These are phyloP conservation scores for Crypturellus tataupa DNA, from an alignment of 2,797 vertebrate species.

Conservation along the genomic window DNA sequence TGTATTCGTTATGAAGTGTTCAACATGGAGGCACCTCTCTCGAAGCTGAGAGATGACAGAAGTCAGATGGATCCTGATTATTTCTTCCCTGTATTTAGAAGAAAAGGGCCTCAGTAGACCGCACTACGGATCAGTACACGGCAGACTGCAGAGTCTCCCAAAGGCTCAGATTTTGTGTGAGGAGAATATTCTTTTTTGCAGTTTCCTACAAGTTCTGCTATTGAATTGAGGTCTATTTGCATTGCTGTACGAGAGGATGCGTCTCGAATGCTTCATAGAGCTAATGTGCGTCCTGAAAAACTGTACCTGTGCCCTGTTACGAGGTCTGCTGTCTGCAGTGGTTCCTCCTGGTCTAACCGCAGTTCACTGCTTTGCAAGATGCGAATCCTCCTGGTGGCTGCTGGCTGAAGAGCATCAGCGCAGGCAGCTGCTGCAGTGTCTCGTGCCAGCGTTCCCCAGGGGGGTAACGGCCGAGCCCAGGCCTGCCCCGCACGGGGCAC, in stretches of 20 bases:
- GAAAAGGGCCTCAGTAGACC: neutral
- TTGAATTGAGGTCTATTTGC: neutral
- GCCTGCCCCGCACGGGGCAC: fast-evolving
- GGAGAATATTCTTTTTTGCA: neutral
- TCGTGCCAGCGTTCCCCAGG: fast-evolving
- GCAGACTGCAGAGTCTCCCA: neutral
- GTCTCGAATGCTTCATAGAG: neutral
- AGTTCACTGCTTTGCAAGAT: neutral
- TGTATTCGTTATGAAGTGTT: neutral
- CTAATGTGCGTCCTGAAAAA: neutral
- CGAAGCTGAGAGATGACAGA: neutral
- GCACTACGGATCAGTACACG: neutral
- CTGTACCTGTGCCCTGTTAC: neutral
- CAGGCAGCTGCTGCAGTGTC: neutral
- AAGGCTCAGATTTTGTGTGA: neutral
- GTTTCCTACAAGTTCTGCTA: neutral
- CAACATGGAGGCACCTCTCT: neutral
- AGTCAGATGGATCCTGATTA: neutral
- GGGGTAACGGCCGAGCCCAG: neutral
- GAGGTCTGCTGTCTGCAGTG: neutral
- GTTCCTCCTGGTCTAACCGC: neutral
- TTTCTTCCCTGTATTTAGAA: neutral
- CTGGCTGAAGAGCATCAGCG: neutral
- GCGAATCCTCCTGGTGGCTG: neutral
- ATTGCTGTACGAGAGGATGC: neutral